Evolutionary conservation across 2,113 vertebrate genomes (phyloP), one percentile per base, ranked within the genome.

Genomic region (Hassar affinis): DNA sequence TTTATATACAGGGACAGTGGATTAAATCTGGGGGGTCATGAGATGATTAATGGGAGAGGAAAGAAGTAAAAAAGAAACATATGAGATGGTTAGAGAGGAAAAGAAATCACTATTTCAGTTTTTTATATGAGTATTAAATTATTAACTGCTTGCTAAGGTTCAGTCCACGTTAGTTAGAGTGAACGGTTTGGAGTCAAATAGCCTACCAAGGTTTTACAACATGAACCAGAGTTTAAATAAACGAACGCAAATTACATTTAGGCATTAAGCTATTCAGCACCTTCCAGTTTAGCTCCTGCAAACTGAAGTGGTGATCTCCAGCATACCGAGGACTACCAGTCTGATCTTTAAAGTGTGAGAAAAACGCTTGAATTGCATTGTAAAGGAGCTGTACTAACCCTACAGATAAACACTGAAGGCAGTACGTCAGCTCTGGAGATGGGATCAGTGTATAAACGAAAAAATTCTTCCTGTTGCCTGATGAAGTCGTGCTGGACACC

Each of bases 401-500:
- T 52, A 10, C 45, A 30, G 49, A 54, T 51, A 74, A 54, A 52
- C 27, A 74, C n/a, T 49, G 25, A 1, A 10, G 27, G 27, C 27
- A 52, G 33, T 75, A 38, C 33, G 52, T 75, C 42, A 56, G 27
- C 20, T 77, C 30, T 54, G 10, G 8, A 77, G 10, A 11, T 3
- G 4, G 51, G 9, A 7, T 77, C 8, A 22, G 47, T 75, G 47
- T 27, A 75, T 20, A 11, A 75, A 52, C 2, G 5, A 52, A 33
- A 49, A 49, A 57, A 15, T 68, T 52, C 27, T 66, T n/a, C 51
- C 56, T 57, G 49, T 68, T 52, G 51, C 76, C 66, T 54, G 45
- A 69, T 61, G 25, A 78, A 85, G 27, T 57, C n/a, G 33, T 56
- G 68, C n/a, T 82, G 49, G 71, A 20, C 42, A 30, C 20, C 33